phyloP scores from a whole-genome alignment of 1,140 invertebrate species.

The Solenopsis fugax region DNA sequence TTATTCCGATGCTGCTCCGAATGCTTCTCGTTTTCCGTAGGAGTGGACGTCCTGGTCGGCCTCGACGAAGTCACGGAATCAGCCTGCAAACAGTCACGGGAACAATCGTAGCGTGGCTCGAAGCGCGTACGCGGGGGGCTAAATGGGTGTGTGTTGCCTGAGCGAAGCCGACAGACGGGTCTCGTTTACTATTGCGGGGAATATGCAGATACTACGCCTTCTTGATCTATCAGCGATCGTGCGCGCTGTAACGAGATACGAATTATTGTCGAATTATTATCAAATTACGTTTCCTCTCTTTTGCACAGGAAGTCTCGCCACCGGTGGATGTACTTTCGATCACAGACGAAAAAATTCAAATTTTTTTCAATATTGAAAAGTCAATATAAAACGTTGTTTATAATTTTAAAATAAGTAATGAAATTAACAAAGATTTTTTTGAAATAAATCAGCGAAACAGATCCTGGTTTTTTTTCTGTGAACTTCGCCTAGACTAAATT shows the following conservation, averaged over 20 bases:
- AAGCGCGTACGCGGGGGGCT: neutral
- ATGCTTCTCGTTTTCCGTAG: constrained; percentile 64
- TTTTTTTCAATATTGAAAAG: neutral
- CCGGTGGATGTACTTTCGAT: constrained; percentile 1
- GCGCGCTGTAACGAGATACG: constrained; percentile 66
- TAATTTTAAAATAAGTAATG: neutral
- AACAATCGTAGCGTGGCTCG: constrained; percentile 42
- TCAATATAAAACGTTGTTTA: neutral
- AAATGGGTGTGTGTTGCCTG: constrained; percentile 47
- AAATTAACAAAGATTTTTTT: neutral
- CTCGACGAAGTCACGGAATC: constrained; percentile 70
- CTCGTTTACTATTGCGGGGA: constrained; percentile 60
- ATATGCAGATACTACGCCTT: constrained; percentile 49
- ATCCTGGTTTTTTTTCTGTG: neutral
- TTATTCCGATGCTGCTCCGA: constrained; percentile 49
- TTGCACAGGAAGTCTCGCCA: constrained; percentile 4
- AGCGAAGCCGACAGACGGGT: constrained; percentile 50
- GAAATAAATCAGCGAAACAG: neutral
- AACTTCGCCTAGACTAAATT: neutral
- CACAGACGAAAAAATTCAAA: neutral
- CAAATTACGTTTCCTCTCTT: constrained; percentile 27
- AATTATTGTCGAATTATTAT: constrained; percentile 69
- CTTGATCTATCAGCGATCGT: constrained; percentile 67
- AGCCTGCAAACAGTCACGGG: constrained; percentile 73
- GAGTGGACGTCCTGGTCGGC: constrained; percentile 75